Percentiles rank a stretch among this genome's conserved stretches.
These are phyloP conservation scores for Andrena trimmerana DNA, from an alignment of 2,888 invertebrate genomes.

Conservation along the genomic window DNA sequence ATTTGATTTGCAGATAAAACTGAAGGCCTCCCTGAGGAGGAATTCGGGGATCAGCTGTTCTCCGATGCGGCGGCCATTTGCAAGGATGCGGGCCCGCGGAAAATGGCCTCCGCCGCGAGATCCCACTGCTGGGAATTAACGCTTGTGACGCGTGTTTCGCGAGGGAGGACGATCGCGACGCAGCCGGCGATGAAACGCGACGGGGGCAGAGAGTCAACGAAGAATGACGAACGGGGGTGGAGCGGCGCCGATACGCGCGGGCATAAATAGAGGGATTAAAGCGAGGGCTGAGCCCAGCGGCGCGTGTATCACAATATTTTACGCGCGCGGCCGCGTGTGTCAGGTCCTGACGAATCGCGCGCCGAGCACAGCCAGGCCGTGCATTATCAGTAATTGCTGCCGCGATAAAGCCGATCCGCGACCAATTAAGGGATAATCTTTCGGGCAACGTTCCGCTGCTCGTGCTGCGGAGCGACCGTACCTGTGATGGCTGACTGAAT, in stretches of 20 bases:
- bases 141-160: background rate
- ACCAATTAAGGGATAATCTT: constrained; percentile 42
- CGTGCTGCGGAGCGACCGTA: background rate
- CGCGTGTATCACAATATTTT: constrained; percentile 24
- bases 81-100: constrained; percentile 17
- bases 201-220: background rate
- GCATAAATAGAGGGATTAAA: constrained; percentile 34
- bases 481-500: background rate
- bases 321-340: background rate
- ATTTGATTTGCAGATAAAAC: constrained; percentile 56
- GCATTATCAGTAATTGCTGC: constrained; percentile 54
- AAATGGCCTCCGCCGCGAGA: too few species aligned
- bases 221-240: constrained; percentile 9
- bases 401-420: constrained; percentile 32
- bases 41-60: constrained; percentile 4
- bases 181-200: background rate
- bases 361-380: constrained; percentile 7
- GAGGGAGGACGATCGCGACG: background rate
- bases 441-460: background rate
- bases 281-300: background rate
- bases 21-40: constrained; percentile 14
- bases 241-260: background rate
- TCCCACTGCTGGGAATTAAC: background rate
- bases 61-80: constrained; percentile 41
- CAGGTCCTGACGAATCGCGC: constrained; percentile 29